phyloP scores from a whole-genome alignment of 1,140 invertebrate species.

The Drosophila mayri region DNA sequence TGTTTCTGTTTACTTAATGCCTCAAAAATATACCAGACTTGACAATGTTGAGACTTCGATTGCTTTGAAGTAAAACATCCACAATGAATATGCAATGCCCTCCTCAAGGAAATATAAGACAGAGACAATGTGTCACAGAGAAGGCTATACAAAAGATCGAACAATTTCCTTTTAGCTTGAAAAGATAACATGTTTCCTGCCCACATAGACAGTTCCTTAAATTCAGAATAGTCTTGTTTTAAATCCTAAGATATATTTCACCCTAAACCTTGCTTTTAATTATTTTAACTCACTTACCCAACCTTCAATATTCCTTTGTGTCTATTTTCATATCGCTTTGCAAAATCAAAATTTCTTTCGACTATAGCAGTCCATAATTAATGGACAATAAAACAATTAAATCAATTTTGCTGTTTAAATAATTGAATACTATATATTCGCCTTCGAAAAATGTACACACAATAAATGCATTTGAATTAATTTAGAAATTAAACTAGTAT shows the following conservation, averaged over 20 bases:
- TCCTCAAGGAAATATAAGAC: neutral
- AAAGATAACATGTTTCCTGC: neutral
- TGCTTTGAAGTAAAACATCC: slow-evolving; percentile 19
- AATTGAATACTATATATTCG: slow-evolving; percentile 81
- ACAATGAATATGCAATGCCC: neutral
- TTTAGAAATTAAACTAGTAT: slow-evolving; percentile 81
- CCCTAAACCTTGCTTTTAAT: too few species aligned
- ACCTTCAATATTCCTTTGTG: neutral
- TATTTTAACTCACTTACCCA: neutral
- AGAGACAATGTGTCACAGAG: neutral
- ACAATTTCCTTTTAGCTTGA: neutral
- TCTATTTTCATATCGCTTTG: neutral
- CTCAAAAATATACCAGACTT: slow-evolving; percentile 45
- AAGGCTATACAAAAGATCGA: too few species aligned
- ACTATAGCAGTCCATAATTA: slow-evolving; percentile 17
- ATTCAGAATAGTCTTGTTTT: too few species aligned
- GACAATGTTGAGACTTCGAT: slow-evolving; percentile 31
- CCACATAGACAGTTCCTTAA: neutral
- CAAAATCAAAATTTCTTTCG: slow-evolving; percentile 40
- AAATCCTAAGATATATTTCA: too few species aligned
- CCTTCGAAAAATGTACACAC: slow-evolving; percentile 74
- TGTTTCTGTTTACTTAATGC: slow-evolving; percentile 56
- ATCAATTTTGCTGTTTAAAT: slow-evolving; percentile 62
- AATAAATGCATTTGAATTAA: slow-evolving; percentile 79
- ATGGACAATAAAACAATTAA: slow-evolving; percentile 45